Evolutionary conservation across 2,797 vertebrate species (phyloP).

Genomic region (Tangara arthus): DNA sequence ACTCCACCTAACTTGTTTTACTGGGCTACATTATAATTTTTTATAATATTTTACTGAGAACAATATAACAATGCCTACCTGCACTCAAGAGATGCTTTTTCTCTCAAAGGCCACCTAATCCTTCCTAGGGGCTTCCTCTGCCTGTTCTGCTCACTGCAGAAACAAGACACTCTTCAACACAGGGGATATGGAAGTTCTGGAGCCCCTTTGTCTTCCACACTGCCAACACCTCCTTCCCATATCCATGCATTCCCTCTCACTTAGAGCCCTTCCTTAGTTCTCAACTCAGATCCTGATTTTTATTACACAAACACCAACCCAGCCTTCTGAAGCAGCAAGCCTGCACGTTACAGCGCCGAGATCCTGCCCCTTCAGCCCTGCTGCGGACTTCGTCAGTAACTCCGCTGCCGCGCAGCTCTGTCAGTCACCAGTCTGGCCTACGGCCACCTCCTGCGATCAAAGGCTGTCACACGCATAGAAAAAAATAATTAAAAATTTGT

Average conservation of each 20-base stretch:
- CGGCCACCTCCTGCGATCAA: not conserved
- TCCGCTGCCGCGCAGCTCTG: not conserved
- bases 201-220: not conserved
- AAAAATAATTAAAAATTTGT: fast-evolving
- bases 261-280: not conserved
- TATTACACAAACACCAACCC: fast-evolving
- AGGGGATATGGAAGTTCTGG: not conserved
- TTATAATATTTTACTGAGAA: not conserved
- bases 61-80: not conserved
- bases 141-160: not conserved
- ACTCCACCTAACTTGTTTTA: not conserved
- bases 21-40: too few species aligned
- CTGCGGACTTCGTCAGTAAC: not conserved
- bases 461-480: not conserved
- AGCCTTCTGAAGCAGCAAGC: not conserved
- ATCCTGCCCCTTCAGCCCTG: not conserved
- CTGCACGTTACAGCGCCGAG: not conserved
- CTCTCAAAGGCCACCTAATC: not conserved
- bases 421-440: not conserved
- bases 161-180: not conserved
- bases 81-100: not conserved
- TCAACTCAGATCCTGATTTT: not conserved
- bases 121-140: not conserved
- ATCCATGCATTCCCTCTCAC: fast-evolving
- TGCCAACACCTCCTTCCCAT: not conserved